A percentile compares a stretch with the other conserved stretches of the same genome.
Conservation (phyloP, 2,888 invertebrate genomes). For the Hydraecia micacea region DNA sequence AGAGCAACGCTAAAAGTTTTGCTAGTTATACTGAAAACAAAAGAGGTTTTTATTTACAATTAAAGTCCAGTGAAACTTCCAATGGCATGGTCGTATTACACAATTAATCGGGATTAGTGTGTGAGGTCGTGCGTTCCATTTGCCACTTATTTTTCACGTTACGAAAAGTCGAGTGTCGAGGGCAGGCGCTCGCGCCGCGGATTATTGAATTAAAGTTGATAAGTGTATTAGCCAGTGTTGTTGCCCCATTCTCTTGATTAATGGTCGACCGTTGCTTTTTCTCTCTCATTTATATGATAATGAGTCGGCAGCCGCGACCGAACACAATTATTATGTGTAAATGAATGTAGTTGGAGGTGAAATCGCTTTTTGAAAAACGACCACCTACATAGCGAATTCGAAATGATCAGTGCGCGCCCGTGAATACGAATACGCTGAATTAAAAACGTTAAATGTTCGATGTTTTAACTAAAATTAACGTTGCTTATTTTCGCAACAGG, state of each 20-base stretch:
- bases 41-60: constrained; percentile 32
- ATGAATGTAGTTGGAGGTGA: constrained; percentile 81
- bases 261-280: constrained; percentile 87
- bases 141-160: constrained; percentile 86
- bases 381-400: constrained; percentile 66
- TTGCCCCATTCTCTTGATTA: constrained; percentile 89
- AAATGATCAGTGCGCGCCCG: constrained; percentile 69
- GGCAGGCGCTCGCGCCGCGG: constrained; percentile 79
- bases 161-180: constrained; percentile 81
- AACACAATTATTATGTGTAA: constrained; percentile 87
- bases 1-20: background rate
- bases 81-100: constrained; percentile 70
- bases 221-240: constrained; percentile 89
- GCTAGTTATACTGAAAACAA: background rate
- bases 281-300: constrained; percentile 90
- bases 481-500: constrained; percentile 79
- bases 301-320: constrained; percentile 84
- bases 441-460: constrained; percentile 73
- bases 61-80: constrained; percentile 62
- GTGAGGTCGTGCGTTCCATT: constrained; percentile 84
- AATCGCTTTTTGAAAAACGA: constrained; percentile 78
- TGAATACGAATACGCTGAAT: constrained; percentile 69
- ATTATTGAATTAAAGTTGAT: constrained; percentile 90
- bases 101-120: constrained; percentile 87
- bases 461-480: constrained; percentile 82